These are phyloP conservation scores for Spodoptera littoralis DNA, from an alignment of 2,888 invertebrate species.

Conservation along the genomic window DNA sequence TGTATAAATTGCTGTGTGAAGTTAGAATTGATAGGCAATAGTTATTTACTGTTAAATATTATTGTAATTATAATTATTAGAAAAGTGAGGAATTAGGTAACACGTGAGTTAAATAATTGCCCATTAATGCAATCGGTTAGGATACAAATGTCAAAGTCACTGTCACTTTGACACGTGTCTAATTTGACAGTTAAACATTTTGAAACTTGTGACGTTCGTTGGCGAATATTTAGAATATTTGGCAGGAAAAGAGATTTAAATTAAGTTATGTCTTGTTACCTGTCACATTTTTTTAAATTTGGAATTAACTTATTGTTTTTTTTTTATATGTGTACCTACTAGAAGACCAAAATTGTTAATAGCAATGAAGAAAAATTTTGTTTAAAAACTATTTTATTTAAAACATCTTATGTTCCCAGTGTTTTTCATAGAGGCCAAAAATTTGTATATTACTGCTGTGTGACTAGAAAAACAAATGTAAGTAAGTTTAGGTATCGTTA, in stretches of 20 bases:
- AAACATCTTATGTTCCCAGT: constrained; percentile 5
- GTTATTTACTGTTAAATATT: constrained; percentile 47
- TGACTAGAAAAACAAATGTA: constrained; percentile 33
- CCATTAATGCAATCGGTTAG: too few relatives aligned
- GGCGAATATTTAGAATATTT: too few relatives aligned
- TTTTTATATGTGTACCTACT: too few relatives aligned
- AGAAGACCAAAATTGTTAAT: too few relatives aligned
- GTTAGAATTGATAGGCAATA: constrained; percentile 30
- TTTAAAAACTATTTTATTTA: background rate
- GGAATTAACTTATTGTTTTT: too few relatives aligned
- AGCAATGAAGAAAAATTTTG: background rate
- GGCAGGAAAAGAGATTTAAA: too few relatives aligned
- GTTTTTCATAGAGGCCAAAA: constrained; percentile 51
- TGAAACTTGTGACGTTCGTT: too few relatives aligned
- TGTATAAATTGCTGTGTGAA: constrained; percentile 37
- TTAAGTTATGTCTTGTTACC: too few relatives aligned
- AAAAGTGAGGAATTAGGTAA: constrained; percentile 10
- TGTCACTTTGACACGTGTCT: too few relatives aligned
- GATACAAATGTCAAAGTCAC: too few relatives aligned
- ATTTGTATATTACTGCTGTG: constrained; percentile 48
- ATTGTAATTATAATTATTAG: constrained; percentile 18
- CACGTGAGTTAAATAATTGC: background rate
- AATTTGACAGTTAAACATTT: too few relatives aligned
- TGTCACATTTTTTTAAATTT: too few relatives aligned
- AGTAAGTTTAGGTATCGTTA: constrained; percentile 62